Conservation (phyloP, 2,888 invertebrate species). For the Conistra vaccinii region DNA sequence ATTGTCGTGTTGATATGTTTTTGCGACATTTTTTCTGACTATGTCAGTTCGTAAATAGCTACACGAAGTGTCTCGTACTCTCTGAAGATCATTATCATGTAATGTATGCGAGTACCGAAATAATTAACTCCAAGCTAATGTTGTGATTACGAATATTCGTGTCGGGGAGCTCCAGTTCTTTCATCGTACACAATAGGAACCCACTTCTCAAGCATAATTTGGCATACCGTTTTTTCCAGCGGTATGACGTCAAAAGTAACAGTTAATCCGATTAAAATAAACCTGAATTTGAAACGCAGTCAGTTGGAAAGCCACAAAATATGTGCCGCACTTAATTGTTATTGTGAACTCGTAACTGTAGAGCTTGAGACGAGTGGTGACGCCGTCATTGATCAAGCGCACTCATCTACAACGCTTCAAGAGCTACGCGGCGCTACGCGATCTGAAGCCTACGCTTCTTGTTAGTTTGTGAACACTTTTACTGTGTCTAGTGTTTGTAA, state of each 20-base stretch:
- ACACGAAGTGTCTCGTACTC: slow-evolving; percentile 28
- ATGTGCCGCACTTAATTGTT: slow-evolving; percentile 74
- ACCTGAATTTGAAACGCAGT: slow-evolving; percentile 77
- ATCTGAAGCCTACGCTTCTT: slow-evolving; percentile 50
- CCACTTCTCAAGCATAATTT: slow-evolving; percentile 89
- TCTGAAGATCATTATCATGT: slow-evolving; percentile 43
- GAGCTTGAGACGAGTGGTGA: slow-evolving; percentile 53
- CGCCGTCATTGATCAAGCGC: slow-evolving; percentile 67
- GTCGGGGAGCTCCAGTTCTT: slow-evolving; percentile 74
- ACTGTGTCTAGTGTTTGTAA: slow-evolving; percentile 19
- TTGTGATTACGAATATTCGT: slow-evolving; percentile 61
- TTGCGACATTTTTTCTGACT: slow-evolving; percentile 37
- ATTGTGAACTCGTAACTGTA: slow-evolving; percentile 66
- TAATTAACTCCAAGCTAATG: slow-evolving; percentile 61
- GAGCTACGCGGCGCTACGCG: slow-evolving; percentile 77
- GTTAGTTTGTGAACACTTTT: slow-evolving; percentile 18
- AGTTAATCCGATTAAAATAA: slow-evolving; percentile 83
- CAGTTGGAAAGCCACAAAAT: slow-evolving; percentile 75
- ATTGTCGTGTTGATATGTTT: slow-evolving; percentile 63
- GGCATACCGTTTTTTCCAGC: slow-evolving; percentile 86
- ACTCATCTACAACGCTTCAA: slow-evolving; percentile 65
- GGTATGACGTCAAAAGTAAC: slow-evolving; percentile 81
- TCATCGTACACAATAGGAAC: slow-evolving; percentile 83
- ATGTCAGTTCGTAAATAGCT: slow-evolving; percentile 24
- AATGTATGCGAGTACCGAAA: slow-evolving; percentile 50